Base-by-base conservation (phyloP, 2,888 invertebrate species). In the Stictocephala bisonia region DNA sequence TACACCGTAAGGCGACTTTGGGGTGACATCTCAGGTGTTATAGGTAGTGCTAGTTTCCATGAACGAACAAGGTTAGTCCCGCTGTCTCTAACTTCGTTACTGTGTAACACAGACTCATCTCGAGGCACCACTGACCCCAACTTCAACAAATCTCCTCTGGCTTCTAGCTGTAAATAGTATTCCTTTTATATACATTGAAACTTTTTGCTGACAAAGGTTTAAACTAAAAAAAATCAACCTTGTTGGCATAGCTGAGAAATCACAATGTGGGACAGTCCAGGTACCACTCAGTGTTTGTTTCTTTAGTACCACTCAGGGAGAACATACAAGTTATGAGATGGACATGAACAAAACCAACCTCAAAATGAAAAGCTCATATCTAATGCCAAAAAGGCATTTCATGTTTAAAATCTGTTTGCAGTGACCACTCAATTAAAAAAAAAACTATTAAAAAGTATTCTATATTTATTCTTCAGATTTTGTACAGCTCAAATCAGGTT, bases 1-100 rank as follows among this genome's bases (percentile, higher is more conserved):
- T 87, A 90, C 0, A 89, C 86, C 0, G 89, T 83, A 72, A 87
- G 75, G 75, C 86, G 84, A 53, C 86, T 86, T 15, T 85, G 84
- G 0, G 87, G 87, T 66, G 87, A 87, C 87, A 87, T 86, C 74
- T 86, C 85, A 73, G 85, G 85, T 0, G 85, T 84, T 20, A 87
- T 82, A 71, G 84, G 85, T 31, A 87, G 82, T 0, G 86, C 85
- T 40, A 87, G 73, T 83, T 85, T 83, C 1, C 86, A 73, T 13
- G 50, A 27, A 27, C 70, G 26, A 11, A 68, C 69, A 13, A 58
- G 58, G 3, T 27, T 6, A 4, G 40, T 27, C 15, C 29, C 44
- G 13, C 22, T 35, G 0, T 29, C 51, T 4, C 40, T 48, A 26
- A 60, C 68, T 11, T 67, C 51, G n/a, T 73, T 73, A 31, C 27